A percentile compares a stretch with the other conserved stretches of the same genome.
Conservation (phyloP, 2,113 vertebrate genomes). For the Butastur rufipennis region DNA sequence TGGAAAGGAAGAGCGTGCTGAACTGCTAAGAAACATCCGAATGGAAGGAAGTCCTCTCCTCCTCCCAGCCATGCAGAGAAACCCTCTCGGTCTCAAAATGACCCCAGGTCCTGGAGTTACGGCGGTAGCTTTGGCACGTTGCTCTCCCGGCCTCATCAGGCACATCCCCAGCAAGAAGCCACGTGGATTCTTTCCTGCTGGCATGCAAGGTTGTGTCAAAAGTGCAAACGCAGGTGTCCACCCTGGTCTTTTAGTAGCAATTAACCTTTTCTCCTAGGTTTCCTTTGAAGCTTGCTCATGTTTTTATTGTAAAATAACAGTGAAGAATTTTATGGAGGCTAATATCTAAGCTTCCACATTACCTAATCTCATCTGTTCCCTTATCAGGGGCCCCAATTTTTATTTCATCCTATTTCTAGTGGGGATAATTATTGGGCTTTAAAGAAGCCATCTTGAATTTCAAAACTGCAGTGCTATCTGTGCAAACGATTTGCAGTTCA, state of each 20-base stretch:
- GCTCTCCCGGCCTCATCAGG: neutral
- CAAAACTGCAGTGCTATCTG: neutral
- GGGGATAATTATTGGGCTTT: conserved; percentile 47
- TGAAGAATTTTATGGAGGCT: conserved; percentile 78
- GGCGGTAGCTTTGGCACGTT: conserved; percentile 22
- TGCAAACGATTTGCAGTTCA: neutral
- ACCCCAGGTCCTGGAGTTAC: neutral
- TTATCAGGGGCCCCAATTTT: conserved; percentile 34
- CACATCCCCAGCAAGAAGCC: conserved; percentile 52
- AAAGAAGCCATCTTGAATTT: conserved; percentile 64
- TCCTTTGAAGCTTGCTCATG: conserved; percentile 80
- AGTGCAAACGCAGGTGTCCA: conserved; percentile 77
- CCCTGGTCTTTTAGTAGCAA: conserved; percentile 82
- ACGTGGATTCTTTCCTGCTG: conserved; percentile 78
- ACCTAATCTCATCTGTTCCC: conserved; percentile 70
- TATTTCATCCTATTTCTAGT: conserved; percentile 30
- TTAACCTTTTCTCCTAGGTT: conserved; percentile 84
- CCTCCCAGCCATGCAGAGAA: neutral
- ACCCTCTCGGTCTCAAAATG: neutral
- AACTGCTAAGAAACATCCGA: neutral
- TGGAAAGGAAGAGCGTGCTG: conserved; percentile 51
- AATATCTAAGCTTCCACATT: conserved; percentile 78
- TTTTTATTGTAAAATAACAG: conserved; percentile 81
- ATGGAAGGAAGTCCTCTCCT: conserved; percentile 64
- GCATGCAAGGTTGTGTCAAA: conserved; percentile 71